A percentile compares a stretch with the other conserved stretches of the same genome.
These are phyloP conservation scores for Mionectes olivaceus DNA, from an alignment of 2,797 vertebrate species.

Conservation along the genomic window DNA sequence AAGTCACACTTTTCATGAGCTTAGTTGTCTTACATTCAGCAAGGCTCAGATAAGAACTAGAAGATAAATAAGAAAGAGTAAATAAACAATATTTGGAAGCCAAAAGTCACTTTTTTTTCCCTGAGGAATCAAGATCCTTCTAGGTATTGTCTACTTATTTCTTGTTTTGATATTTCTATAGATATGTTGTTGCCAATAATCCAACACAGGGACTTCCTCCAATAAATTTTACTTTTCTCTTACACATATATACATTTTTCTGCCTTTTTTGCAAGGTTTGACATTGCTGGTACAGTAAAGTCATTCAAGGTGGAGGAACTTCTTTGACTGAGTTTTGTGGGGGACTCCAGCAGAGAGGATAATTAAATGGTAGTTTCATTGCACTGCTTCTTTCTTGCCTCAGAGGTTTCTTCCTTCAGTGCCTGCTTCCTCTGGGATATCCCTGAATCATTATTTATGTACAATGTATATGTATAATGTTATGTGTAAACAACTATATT, in stretches of 20 bases:
- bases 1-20: neutral
- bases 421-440: neutral
- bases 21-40: neutral
- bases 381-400: neutral
- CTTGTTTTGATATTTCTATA: neutral
- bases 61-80: neutral
- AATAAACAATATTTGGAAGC: constrained; percentile 13
- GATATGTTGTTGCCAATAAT: neutral
- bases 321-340: neutral
- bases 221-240: neutral
- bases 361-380: constrained; percentile 1
- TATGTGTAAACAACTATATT: neutral
- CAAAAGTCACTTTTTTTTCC: neutral
- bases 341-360: neutral
- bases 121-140: neutral
- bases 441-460: neutral
- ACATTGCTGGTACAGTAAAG: neutral
- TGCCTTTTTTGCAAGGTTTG: neutral
- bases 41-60: neutral
- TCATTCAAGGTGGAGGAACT: neutral
- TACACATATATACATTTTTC: neutral
- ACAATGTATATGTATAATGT: neutral
- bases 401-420: neutral
- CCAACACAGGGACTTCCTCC: neutral
- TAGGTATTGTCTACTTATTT: neutral